Evolutionary conservation across 2,113 vertebrate species (phyloP).

Genomic region (Lathamus discolor): DNA sequence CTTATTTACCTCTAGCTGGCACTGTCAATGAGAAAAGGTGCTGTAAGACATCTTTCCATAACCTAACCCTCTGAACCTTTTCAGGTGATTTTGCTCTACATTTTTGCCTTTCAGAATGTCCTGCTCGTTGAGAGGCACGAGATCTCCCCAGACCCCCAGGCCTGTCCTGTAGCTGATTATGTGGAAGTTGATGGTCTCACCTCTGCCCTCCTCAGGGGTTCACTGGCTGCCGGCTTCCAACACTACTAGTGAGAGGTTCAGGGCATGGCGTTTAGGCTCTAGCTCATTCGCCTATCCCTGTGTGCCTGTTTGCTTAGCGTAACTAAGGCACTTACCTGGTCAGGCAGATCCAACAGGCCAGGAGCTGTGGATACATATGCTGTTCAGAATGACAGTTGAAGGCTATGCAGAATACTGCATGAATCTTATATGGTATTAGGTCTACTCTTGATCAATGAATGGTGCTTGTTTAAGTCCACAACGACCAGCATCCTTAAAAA

Average conservation of each 20-base stretch:
- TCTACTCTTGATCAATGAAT: neutral
- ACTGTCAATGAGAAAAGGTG: neutral
- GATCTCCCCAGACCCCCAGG: neutral
- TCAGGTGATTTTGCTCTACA: neutral
- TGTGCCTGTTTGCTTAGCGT: neutral
- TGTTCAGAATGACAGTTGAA: neutral
- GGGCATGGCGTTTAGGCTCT: neutral
- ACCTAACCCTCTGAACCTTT: neutral
- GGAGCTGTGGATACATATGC: neutral
- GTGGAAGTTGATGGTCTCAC: neutral
- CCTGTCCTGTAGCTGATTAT: neutral
- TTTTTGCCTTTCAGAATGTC: neutral
- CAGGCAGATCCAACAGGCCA: neutral
- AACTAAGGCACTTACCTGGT: neutral
- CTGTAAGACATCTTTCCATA: neutral
- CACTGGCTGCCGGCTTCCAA: accelerated
- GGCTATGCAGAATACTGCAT: neutral
- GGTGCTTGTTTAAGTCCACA: neutral
- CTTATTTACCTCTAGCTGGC: neutral
- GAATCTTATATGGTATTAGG: neutral
- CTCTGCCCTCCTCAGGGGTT: neutral
- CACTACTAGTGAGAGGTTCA: neutral
- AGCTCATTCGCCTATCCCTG: neutral
- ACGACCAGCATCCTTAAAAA: neutral
- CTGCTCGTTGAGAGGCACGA: neutral